Evolutionary conservation across 2,888 invertebrate genomes (phyloP).

Genomic region (Choreutis nemorana): DNA sequence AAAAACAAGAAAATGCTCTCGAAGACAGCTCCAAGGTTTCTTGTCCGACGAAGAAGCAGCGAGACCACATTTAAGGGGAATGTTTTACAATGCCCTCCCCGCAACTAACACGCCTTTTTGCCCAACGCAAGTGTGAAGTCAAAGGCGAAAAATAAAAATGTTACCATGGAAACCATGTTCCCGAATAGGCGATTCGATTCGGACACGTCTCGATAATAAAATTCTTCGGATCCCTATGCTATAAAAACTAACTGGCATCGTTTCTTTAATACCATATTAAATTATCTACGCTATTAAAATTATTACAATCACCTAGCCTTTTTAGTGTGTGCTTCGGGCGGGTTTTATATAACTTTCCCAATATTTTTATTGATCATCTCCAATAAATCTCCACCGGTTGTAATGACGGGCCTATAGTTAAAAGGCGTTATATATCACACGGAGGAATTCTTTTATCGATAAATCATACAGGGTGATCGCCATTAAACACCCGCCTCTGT

Average conservation of each 20-base stretch:
- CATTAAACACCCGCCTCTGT: constrained; percentile 27
- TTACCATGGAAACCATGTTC: constrained; percentile 13
- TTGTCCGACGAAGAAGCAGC: constrained; percentile 17
- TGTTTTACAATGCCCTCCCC: constrained; percentile 30
- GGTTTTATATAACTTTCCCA: constrained; percentile 33
- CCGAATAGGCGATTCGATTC: constrained; percentile 18
- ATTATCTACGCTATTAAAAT: no score
- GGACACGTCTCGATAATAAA: no score
- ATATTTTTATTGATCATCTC: constrained; percentile 43
- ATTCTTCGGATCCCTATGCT: no score
- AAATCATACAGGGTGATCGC: constrained; percentile 32
- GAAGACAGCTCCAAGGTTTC: constrained; percentile 21
- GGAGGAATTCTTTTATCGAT: constrained; percentile 27
- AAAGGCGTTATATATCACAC: constrained; percentile 37
- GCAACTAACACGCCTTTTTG: constrained; percentile 21
- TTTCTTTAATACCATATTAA: no score
- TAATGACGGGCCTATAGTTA: constrained; percentile 22
- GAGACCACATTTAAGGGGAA: constrained; percentile 20
- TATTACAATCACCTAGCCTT: constrained; percentile 22
- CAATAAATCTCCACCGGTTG: constrained; percentile 40
- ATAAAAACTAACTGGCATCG: no score
- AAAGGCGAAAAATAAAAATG: constrained; percentile 32
- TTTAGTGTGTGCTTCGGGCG: constrained; percentile 16
- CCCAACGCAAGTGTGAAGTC: constrained; percentile 38
- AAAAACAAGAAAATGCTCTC: no score